Conservation (phyloP, 1,140 invertebrate species). For the Asobara japonica region DNA sequence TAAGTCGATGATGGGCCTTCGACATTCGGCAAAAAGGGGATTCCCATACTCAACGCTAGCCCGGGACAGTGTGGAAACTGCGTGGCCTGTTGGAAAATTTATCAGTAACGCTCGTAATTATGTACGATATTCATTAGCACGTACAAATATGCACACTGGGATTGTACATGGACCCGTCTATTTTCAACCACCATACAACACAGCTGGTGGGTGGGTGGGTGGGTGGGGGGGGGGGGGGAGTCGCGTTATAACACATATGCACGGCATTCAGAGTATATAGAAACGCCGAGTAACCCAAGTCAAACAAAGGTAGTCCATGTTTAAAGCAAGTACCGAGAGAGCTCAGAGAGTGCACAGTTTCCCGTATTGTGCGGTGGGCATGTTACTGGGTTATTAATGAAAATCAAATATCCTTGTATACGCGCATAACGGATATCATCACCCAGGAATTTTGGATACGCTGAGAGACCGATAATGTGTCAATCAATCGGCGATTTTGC, state of each 20-base stretch:
- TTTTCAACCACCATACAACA: conserved; percentile 4
- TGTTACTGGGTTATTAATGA: conserved; percentile 54
- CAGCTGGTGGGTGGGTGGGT: not conserved
- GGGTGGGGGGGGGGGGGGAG: not conserved
- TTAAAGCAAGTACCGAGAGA: conserved; percentile 31
- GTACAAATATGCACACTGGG: conserved; percentile 45
- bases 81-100: conserved; percentile 26
- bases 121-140: conserved; percentile 58
- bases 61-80: not conserved
- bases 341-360: conserved; percentile 5
- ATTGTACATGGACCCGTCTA: conserved; percentile 19
- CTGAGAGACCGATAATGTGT: too few species aligned
- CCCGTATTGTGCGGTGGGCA: conserved; percentile 42
- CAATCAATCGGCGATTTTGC: too few species aligned
- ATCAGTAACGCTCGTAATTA: conserved; percentile 42
- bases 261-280: conserved; percentile 8
- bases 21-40: too few species aligned
- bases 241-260: conserved; percentile 15
- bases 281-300: conserved; percentile 51
- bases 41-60: not conserved
- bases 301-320: conserved; percentile 45
- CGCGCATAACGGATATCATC: conserved; percentile 10
- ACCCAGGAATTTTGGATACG: not conserved
- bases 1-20: too few species aligned
- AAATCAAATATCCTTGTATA: conserved; percentile 48